These are phyloP conservation scores for Ectobius pallidus DNA, from an alignment of 2,888 invertebrate genomes.

Conservation along the genomic window DNA sequence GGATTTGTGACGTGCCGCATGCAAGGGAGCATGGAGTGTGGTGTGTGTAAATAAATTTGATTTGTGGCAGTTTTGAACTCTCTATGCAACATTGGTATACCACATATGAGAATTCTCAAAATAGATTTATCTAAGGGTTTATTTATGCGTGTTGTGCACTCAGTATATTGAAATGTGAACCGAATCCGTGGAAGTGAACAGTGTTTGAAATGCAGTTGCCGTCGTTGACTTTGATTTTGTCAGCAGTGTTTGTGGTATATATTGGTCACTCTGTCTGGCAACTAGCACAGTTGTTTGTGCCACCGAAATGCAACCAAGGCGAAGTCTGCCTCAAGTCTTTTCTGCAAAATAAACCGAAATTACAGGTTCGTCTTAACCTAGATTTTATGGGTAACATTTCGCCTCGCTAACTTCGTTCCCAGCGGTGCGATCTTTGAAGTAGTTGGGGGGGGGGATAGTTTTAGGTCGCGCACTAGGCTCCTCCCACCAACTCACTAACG, in stretches of 20 bases:
- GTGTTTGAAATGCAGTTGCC: slow-evolving; percentile 43
- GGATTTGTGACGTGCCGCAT: no score
- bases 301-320: slow-evolving; percentile 69
- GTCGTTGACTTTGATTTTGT: slow-evolving; percentile 52
- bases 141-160: no score
- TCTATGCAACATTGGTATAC: no score
- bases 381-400: neutral
- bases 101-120: no score
- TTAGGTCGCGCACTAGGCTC: neutral
- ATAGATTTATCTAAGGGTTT: no score
- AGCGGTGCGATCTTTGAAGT: no score
- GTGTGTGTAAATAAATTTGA: no score
- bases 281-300: slow-evolving; percentile 73
- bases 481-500: neutral
- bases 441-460: neutral
- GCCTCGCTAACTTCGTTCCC: no score
- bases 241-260: slow-evolving; percentile 70
- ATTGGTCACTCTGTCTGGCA: slow-evolving; percentile 78
- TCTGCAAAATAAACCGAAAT: slow-evolving; percentile 68
- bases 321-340: slow-evolving; percentile 73
- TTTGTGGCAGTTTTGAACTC: no score
- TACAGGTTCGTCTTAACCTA: slow-evolving; percentile 53
- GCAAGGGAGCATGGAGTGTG: no score
- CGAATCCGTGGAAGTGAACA: no score
- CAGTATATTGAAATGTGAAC: no score